Evolutionary conservation across 2,888 invertebrate genomes (phyloP), one percentile per base, ranked within the genome.

Genomic region (Dryomyza anilis): DNA sequence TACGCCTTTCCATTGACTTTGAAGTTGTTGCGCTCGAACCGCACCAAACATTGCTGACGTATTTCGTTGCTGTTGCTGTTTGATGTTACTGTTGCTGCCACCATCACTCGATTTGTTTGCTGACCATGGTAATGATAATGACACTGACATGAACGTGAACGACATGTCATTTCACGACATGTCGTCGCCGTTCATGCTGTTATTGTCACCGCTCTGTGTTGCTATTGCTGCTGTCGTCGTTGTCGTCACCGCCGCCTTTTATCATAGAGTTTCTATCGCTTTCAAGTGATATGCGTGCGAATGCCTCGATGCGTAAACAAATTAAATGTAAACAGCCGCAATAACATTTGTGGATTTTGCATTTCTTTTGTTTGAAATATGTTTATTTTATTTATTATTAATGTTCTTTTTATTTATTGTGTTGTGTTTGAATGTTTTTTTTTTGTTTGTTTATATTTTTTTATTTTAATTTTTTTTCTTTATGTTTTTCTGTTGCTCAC

Each of bases 101-200:
- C n/a, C n/a, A n/a, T n/a, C n/a, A n/a, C n/a, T n/a, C n/a, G n/a
- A n/a, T n/a, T 59, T 53, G 12, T 45, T 33, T 30, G 30, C 19
- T 29, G 65, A 48, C 46, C 48, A 60, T 36, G 57, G 39, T 57
- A 57, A 66, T 57, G 69, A 64, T 67, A 67, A 70, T 64, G 70
- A 67, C 70, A 70, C 69, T 67, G 63, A 70, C 69, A 66, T 68
- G 52, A 45, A 45, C 50, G 48, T 53, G 67, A 68, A 69, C 69
- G 71, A 71, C 69, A 70, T 69, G 70, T 70, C 69, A 68, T 66
- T 71, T 58, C 27, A n/a, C n/a, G n/a, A 36, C 29, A 12, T 66
- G 43, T 61, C 52, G 12, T 33, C 36, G 29, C 50, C 39, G 39
- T n/a, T n/a, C n/a, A n/a, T n/a, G n/a, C n/a, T n/a, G n/a, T n/a